Evolutionary conservation across 2,113 vertebrate genomes (phyloP).

Genomic region (Vidua macroura): DNA sequence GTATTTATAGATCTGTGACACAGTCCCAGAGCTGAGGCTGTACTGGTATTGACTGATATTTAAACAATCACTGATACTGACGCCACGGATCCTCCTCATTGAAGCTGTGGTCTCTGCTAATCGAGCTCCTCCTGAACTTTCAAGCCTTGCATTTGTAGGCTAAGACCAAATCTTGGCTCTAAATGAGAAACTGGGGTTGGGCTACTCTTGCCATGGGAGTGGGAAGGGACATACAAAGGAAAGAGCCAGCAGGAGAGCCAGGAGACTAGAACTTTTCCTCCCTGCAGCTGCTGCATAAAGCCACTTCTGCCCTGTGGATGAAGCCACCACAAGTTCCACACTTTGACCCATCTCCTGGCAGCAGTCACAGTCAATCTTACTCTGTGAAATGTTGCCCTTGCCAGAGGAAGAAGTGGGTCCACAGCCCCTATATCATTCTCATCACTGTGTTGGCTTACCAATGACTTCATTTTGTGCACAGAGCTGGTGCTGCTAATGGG

Average conservation of each 20-base stretch:
- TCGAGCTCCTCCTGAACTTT: not conserved
- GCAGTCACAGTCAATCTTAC: not conserved
- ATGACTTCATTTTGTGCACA: not conserved
- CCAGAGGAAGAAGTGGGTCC: not conserved
- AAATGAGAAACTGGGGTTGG: not conserved
- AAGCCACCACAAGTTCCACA: rapidly evolving
- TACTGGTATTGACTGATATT: not conserved
- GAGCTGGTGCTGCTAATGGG: not conserved
- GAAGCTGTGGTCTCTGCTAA: not conserved
- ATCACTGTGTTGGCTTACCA: not conserved
- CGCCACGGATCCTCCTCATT: not conserved
- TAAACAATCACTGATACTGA: not conserved
- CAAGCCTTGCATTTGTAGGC: not conserved
- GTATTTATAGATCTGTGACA: not conserved
- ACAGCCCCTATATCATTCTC: not conserved
- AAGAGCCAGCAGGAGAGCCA: not conserved
- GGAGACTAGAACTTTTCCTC: not conserved
- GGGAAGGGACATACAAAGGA: not conserved
- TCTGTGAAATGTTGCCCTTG: not conserved
- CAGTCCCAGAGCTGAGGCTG: not conserved
- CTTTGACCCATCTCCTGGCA: not conserved
- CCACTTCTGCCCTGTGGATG: not conserved
- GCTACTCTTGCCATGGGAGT: not conserved
- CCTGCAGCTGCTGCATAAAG: not conserved
- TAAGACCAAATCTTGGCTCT: not conserved